Evolutionary conservation across 2,113 vertebrate species (phyloP), one percentile per base, ranked within the genome.

Genomic region (Recurvirostra avosetta): DNA sequence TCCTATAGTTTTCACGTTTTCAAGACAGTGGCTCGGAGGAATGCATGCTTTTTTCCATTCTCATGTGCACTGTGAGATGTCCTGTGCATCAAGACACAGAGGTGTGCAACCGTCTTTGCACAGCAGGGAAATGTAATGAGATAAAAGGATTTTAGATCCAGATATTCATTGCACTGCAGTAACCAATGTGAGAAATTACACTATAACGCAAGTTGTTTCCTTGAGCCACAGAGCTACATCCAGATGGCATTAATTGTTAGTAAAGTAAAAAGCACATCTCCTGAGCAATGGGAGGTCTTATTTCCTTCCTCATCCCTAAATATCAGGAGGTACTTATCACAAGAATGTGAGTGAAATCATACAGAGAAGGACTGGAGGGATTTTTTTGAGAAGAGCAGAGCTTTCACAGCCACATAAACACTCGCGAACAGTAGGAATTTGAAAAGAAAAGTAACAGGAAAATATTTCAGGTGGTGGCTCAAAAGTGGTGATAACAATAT

Each of bases 341-440:
- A 70, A 34, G 14, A 80, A 73, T 8, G 4, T 11, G 38, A 70
- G 45, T 73, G 47, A 74, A 94, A 76, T 53, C 38, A 52, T 15
- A n/a, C 25, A 53, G 38, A 38, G 47, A 17, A 84, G 10, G 40
- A 34, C 14, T 34, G 47, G 40, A n/a, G 49, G n/a, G 66, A 17
- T 40, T 26, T 59, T 45, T 47, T 8, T 6, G 50, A 30, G 65
- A 40, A 52, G 16, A 34, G 25, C 25, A 58, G 50, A 26, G 26
- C 40, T 61, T 88, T 38, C 27, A n/a, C 40, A 87, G 40, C 20
- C 43, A 53, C 0, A 0, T 0, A 62, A 63, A 29, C 18, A 10
- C 23, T 84, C 38, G 50, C 62, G 56, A 63, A 61, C 36, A 27
- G 36, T 12, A 49, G 19, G 40, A 55, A 43, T 66, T 59, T 71